A percentile compares a stretch with the other conserved stretches of the same genome.
These are phyloP conservation scores for Premnoplex brunnescens DNA, from an alignment of 2,797 vertebrate genomes.

Conservation along the genomic window DNA sequence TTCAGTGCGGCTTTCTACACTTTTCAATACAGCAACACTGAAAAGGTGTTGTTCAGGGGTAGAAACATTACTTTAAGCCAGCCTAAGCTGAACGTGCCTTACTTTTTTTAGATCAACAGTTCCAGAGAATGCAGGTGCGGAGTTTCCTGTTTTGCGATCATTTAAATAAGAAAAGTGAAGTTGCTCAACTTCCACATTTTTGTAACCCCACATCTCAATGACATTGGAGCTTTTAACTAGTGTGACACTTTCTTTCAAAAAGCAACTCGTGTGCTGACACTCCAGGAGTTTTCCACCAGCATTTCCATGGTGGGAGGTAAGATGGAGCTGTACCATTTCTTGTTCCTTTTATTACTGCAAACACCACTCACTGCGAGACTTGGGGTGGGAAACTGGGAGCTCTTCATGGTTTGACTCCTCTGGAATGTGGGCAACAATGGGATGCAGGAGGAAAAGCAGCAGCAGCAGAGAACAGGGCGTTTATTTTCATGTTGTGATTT, in stretches of 20 bases:
- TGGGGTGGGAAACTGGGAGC: background rate
- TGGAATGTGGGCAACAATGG: background rate
- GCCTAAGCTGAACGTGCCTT: background rate
- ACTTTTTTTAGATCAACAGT: background rate
- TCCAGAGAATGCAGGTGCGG: background rate
- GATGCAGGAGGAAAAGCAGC: background rate
- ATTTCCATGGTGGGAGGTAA: background rate
- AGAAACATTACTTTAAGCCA: fast-evolving
- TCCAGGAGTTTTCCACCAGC: background rate
- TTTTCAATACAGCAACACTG: background rate
- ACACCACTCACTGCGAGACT: fast-evolving
- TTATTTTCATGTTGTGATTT: background rate
- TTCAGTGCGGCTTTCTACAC: background rate
- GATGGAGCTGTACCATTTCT: fast-evolving
- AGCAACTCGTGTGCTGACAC: fast-evolving
- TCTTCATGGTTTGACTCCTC: fast-evolving
- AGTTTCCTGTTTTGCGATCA: conserved; percentile 2
- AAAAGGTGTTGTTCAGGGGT: fast-evolving
- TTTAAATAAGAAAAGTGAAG: background rate
- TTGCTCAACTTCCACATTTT: conserved; percentile 46
- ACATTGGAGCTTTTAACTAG: background rate
- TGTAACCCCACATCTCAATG: background rate
- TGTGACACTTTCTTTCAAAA: background rate
- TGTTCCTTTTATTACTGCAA: fast-evolving
- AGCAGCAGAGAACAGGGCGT: background rate